A percentile compares a stretch with the other conserved stretches of the same genome.
phyloP scores from a whole-genome alignment of 1,140 invertebrate species.

The Holotrichia oblita region DNA sequence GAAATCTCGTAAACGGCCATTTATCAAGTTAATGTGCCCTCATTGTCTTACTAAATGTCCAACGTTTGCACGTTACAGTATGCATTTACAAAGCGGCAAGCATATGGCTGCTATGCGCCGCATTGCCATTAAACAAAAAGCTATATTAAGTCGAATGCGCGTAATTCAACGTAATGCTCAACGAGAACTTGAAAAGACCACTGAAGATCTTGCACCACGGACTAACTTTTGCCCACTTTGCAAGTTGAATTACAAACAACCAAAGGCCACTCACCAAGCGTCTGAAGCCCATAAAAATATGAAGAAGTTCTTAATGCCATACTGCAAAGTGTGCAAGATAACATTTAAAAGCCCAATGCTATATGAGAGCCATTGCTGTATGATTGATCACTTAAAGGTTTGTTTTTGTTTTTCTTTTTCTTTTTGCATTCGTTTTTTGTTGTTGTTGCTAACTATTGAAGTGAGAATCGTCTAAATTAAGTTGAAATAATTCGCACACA shows the following conservation, averaged over 20 bases:
- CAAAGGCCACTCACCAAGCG: constrained; percentile 76
- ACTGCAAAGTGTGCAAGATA: constrained; percentile 75
- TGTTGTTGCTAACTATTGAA: too few relatives aligned
- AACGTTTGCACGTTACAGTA: constrained; percentile 77
- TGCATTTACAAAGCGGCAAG: constrained; percentile 73
- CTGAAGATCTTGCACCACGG: constrained; percentile 69
- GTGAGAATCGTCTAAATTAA: too few relatives aligned
- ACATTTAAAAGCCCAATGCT: constrained; percentile 82
- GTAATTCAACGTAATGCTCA: constrained; percentile 77
- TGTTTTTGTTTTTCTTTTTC: constrained; percentile 40
- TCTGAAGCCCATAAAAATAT: constrained; percentile 82
- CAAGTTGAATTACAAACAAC: constrained; percentile 80
- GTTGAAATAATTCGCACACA: too few relatives aligned
- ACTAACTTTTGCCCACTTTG: constrained; percentile 80
- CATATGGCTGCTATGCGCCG: constrained; percentile 77
- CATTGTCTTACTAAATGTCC: constrained; percentile 77
- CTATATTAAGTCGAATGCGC: constrained; percentile 76
- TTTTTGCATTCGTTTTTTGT: background rate
- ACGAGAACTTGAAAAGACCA: constrained; percentile 73
- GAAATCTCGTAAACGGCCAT: constrained; percentile 63
- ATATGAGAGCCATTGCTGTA: constrained; percentile 82
- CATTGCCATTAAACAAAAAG: constrained; percentile 75
- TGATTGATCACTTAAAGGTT: constrained; percentile 81
- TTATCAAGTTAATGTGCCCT: constrained; percentile 77
- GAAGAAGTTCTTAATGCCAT: constrained; percentile 82